Evolutionary conservation across 2,888 invertebrate genomes (phyloP), one percentile per base, ranked within the genome.

Genomic region (Morpho achilles): DNA sequence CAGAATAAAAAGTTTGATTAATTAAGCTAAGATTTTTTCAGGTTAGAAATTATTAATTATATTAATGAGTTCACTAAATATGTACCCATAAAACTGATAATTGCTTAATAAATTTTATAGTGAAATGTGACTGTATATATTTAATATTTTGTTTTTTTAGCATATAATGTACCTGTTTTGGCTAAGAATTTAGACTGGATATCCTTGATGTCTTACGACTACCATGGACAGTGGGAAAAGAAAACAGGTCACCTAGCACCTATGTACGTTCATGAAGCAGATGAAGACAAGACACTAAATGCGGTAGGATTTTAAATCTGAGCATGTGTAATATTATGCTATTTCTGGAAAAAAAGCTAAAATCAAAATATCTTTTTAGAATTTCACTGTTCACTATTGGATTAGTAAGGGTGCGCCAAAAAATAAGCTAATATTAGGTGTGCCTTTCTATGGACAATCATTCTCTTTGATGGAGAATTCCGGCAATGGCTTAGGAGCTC

Each of bases 171-270:
- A 0, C 93, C 95, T 0, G 80, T 91, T 0, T 75, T 97, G n/a
- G 93, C 95, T 0, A 86, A 92, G 61, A 94, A 96, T 74, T 91
- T 97, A 61, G 96, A 97, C 77, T 97, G 97, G 96, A 96, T 98
- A 66, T 94, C 97, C 0, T 94, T 98, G 0, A 97, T 98, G 97
- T 93, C 96, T 0, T 97, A 97, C 74, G 97, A 98, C 74, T 97
- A 95, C 74, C 97, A 97, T 70, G 97, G 97, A 0, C 96, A 97
- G 73, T 97, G 97, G 97, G 97, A 97, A 73, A 96, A 96, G 79
- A 94, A 94, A 67, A 97, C 97, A 0, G 97, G 97, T 0, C 97
- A 98, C 75, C 94, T 97, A 3, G 95, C 97, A 0, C 97, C 97
- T 2, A 95, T 98, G 93, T 97, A 96, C 67, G 90, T 89, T 2